Evolutionary conservation across 2,888 invertebrate species (phyloP).

Genomic region (Eristalinus aeneus): DNA sequence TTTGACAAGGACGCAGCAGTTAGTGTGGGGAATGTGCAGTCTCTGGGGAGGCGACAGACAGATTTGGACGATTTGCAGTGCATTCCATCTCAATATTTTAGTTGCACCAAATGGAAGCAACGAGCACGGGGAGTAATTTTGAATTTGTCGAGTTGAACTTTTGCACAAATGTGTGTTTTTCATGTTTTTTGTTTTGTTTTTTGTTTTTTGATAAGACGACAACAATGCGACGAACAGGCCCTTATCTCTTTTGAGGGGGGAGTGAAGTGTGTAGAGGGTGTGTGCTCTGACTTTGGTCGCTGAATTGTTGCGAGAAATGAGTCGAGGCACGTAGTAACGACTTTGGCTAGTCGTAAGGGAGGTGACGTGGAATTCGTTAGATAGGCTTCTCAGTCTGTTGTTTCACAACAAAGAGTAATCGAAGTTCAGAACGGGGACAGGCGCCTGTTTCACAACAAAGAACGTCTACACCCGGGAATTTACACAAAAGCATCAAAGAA

Average conservation of each 20-base stretch:
- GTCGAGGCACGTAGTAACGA: slow-evolving; percentile 37
- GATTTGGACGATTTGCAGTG: background rate
- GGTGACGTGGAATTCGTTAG: background rate
- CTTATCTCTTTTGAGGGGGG: slow-evolving; percentile 8
- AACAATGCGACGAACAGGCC: background rate
- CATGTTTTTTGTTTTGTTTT: background rate
- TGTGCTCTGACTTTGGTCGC: slow-evolving; percentile 24
- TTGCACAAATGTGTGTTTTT: background rate
- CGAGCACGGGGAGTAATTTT: background rate
- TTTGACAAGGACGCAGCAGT: slow-evolving; percentile 57
- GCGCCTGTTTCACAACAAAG: no score
- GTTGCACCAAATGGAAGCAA: background rate
- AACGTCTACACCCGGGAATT: background rate
- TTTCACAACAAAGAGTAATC: background rate
- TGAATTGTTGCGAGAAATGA: slow-evolving; percentile 27
- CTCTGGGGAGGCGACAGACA: background rate
- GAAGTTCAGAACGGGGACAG: background rate
- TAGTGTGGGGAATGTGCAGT: background rate
- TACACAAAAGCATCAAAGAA: background rate
- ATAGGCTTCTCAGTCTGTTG: background rate
- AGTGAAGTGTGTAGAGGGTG: background rate
- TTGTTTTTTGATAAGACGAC: background rate
- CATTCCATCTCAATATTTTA: background rate
- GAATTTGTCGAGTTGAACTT: background rate
- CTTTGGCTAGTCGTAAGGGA: background rate